Evolutionary conservation across 1,140 invertebrate species (phyloP), one percentile per base, ranked within the genome.

Genomic region (Sitobion miscanthi): DNA sequence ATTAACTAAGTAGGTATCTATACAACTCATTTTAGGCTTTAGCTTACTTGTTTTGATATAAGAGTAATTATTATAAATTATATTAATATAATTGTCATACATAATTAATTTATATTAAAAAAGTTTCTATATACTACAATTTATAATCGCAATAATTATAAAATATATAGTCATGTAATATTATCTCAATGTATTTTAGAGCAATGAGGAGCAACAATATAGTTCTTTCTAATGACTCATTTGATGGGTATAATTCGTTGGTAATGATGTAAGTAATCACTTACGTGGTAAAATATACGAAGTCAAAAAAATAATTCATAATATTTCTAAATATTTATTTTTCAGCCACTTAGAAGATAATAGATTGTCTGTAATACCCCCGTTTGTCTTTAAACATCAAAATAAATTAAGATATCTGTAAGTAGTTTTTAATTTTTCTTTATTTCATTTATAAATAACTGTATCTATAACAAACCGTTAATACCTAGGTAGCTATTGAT

Each of bases 291-390:
- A 45, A 49, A 11, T 1, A n/a, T 38, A 35, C 4, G 17, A 88
- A 8, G 38, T 9, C 14, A 89, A 23, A 23, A 52, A 20, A 49
- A 17, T 30, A 9, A 49, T 21, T 38, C 8, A 90, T 52, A 1
- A n/a, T 23, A 54, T 30, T 93, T 52, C 20, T 52, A 57, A 57
- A 93, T 7, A 91, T 94, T 69, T 77, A 30, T 94, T 94, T 54
- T 94, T 95, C 94, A 96, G 95, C 94, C 94, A 95, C 91, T 86
- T 96, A 17, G 94, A 95, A 47, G 94, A 96, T 57, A 96, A 96
- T 94, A 94, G 94, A 69, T 94, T 96, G 57, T 94, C 94, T 49
- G 94, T 95, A 94, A 94, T 96, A 91, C 94, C 94, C 3, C 77
- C 94, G 14, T 95, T 95, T 9, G 94, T 96, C 52, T 95, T 96